Evolutionary conservation across 1,140 invertebrate species (phyloP).

Genomic region (Eufriesea mexicana): DNA sequence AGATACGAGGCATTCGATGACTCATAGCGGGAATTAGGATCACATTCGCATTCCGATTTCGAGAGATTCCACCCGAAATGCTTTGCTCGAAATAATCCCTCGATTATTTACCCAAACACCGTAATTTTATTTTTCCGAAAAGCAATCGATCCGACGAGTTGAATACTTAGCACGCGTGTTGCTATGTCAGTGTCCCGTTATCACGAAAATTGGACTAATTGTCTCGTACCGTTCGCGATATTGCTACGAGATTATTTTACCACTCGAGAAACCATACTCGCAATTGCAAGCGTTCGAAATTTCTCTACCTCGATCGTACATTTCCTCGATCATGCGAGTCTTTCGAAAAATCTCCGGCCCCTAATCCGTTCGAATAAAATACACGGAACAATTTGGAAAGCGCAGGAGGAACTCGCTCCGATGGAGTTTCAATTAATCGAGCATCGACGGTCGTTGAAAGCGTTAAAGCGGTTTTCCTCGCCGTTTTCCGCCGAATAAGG

Average conservation of each 20-base stretch:
- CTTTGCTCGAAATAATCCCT: background rate
- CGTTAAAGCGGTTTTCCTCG: background rate
- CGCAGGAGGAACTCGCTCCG: background rate
- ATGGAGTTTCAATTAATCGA: background rate
- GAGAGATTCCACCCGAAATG: background rate
- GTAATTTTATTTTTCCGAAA: background rate
- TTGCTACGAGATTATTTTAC: too few species aligned
- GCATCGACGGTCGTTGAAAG: background rate
- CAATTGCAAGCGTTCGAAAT: background rate
- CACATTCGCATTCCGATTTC: background rate
- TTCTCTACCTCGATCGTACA: too few species aligned
- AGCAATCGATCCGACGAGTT: background rate
- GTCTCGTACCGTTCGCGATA: too few species aligned
- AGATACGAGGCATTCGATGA: background rate
- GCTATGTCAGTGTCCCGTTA: background rate
- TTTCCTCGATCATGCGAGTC: background rate
- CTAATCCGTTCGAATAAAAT: background rate
- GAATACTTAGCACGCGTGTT: background rate
- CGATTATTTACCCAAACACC: background rate
- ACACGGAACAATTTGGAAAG: background rate
- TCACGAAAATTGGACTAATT: too few species aligned
- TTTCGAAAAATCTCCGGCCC: background rate
- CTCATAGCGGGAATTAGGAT: background rate
- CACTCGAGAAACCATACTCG: too few species aligned
- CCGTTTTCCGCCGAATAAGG: background rate